Conservation (phyloP, 2,113 vertebrate species). For the Corythornis vintsioides region DNA sequence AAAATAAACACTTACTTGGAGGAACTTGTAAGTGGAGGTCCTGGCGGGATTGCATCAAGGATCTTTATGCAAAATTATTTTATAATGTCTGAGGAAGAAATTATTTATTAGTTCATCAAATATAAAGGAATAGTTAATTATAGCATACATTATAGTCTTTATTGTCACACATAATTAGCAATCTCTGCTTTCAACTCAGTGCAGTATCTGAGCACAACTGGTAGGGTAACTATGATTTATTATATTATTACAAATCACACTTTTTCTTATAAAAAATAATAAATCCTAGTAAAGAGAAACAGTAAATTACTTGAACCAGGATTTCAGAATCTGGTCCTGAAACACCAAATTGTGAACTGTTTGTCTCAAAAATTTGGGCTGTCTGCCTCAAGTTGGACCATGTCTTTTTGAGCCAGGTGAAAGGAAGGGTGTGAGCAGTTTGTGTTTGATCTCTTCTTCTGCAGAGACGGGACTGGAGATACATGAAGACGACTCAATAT, state of each 20-base stretch:
- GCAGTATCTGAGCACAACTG: not conserved
- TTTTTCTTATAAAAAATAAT: not conserved
- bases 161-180: conserved; percentile 57
- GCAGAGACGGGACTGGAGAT: no score
- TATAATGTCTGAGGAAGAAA: conserved; percentile 59
- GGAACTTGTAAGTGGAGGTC: not conserved
- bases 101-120: conserved; percentile 67
- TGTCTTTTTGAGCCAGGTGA: accelerated
- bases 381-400: accelerated
- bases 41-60: not conserved
- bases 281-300: not conserved
- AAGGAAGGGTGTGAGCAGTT: not conserved
- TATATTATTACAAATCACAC: not conserved
- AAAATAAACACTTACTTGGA: conserved; percentile 37
- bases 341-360: not conserved
- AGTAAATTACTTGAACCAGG: not conserved
- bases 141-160: conserved; percentile 42
- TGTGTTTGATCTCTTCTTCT: accelerated
- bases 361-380: not conserved
- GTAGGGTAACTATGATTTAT: conserved; percentile 7
- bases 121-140: conserved; percentile 46
- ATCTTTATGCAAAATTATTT: conserved; percentile 41
- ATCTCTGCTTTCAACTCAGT: not conserved
- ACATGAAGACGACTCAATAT: no score
- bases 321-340: not conserved